Base-by-base conservation (phyloP, 2,888 invertebrate species). In the Gastracanthus pulcherrimus region DNA sequence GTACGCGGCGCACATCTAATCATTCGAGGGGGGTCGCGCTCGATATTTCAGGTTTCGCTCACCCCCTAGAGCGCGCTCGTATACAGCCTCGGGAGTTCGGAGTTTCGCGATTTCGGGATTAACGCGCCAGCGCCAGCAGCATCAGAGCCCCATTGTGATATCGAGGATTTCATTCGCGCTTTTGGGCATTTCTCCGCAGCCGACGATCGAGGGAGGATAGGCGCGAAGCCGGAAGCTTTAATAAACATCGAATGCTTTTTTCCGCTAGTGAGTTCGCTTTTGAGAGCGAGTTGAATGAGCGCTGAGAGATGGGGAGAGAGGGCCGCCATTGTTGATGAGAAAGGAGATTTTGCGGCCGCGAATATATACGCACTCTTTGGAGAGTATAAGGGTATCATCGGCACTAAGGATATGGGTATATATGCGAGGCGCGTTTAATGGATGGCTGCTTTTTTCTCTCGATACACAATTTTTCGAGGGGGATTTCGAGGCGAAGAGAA, bases 41-140 rank as follows among this genome's bases (percentile, higher is more conserved):
- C 38, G 38, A 51, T 36, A 36, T 71, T 62, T 48, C 66, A 31
- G 58, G 45, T 45, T 45, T 29, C 67, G 67, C 26, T 19, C 58
- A 26, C 26, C 26, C 26, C 5, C 19, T 58, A 19, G 7, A 13
- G 9, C 41, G 41, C 2, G 41, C 41, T 41, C 41, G 41, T 16
- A 16, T 55, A 55, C 29, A 38, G 16, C 55, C 38, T 66, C 34
- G 66, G 9, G 23, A 36, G 62, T 31, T 48, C 58, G 29, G 45
- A 23, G 67, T 38, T 38, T 45, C n/a, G 34, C 62, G 77, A 78
- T 78, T 78, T 77, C 62, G 70, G 77, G 62, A 70, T 71, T 77
- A 70, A 76, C 76, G 41, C 19, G 38, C 23, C 31, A 6, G 16
- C 60, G 23, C 9, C 41, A 38, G 3, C 55, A 29, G 13, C 70